A percentile compares a stretch with the other conserved stretches of the same genome.
Conservation (phyloP, 2,113 vertebrate genomes). For the Chionis minor region DNA sequence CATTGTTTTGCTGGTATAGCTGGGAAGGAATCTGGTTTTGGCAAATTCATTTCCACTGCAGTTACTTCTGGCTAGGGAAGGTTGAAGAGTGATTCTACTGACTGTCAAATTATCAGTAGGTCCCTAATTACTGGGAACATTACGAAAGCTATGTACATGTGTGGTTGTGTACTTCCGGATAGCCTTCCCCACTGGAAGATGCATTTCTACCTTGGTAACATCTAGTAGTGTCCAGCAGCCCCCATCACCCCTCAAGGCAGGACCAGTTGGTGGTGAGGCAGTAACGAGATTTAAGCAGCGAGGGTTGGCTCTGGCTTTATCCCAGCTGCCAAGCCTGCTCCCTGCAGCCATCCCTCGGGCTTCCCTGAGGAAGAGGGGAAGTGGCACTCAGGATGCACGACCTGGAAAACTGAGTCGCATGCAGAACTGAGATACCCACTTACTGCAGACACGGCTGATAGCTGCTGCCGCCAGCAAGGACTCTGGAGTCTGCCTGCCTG, state of each 20-base stretch:
- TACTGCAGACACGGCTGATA: too few relatives aligned
- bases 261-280: background rate
- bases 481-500: background rate
- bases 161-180: background rate
- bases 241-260: background rate
- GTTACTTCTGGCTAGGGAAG: background rate
- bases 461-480: background rate
- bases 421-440: background rate
- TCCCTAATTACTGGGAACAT: background rate
- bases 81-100: background rate
- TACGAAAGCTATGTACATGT: background rate
- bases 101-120: background rate
- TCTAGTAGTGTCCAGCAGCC: background rate
- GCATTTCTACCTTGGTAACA: background rate
- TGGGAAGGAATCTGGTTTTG: background rate
- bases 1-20: background rate
- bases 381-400: accelerated
- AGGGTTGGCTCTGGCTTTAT: background rate
- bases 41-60: background rate
- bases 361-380: background rate
- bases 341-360: background rate
- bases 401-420: background rate
- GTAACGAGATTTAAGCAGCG: background rate
- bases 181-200: background rate
- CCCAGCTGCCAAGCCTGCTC: background rate